Evolutionary conservation across 2,797 vertebrate species (phyloP), one percentile per base, ranked within the genome.

Genomic region (Scleropages formosus): DNA sequence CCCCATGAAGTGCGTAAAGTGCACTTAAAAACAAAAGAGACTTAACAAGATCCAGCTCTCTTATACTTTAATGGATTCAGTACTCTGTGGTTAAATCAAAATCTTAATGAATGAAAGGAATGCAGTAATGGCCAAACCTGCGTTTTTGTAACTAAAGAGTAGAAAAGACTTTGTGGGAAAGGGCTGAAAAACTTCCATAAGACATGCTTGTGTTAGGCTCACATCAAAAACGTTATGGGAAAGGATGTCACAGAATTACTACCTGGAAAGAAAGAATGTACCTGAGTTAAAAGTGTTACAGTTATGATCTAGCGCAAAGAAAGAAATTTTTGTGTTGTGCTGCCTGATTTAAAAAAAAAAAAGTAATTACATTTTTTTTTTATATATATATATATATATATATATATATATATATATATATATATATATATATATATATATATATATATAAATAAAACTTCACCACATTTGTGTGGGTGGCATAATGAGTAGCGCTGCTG

Each of bases 171-270:
- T 2, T 39, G 31, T n/a, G 26, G 56, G 70, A 77, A 73, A 22
- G 56, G 12, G 22, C 51, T 8, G 75, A 62, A 72, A 20, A 27
- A 66, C 67, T 22, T 60, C 24, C 18, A 62, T 79, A 69, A 63
- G 62, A 68, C 63, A 22, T n/a, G 58, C n/a, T n/a, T 27, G 60
- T 51, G 47, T n/a, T 49, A 46, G 16, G 68, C 12, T 51, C 72
- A n/a, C 71, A 75, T 82, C 64, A 77, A 79, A 78, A 22, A 49
- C 76, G 73, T 79, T 65, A 66, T 61, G 64, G 16, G 79, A 76
- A 75, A 69, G 59, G 44, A 27, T 75, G 67, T 49, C 77, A 79
- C 65, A 67, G n/a, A n/a, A 39, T 72, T 60, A 20, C 46, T 18
- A 76, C 27, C 47, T 27, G 27, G 8, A 22, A 69, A 22, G 76